These are phyloP conservation scores for Papilio helenus DNA, from an alignment of 1,140 invertebrate species.

Conservation along the genomic window DNA sequence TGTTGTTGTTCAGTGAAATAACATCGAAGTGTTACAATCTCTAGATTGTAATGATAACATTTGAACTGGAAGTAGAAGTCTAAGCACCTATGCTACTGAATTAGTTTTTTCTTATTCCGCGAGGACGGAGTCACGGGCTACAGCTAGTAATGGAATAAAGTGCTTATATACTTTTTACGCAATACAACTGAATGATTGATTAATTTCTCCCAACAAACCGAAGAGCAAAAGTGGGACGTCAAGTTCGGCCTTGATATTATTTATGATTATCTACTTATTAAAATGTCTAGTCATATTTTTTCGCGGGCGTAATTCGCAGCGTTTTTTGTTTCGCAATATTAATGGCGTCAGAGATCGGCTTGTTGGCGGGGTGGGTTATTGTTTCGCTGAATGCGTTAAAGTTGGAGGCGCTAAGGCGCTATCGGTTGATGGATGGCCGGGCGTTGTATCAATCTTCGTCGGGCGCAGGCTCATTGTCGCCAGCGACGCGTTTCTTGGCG, in stretches of 20 bases:
- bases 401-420: conserved; percentile 42
- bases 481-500: conserved; percentile 42
- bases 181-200: neutral
- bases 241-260: conserved; percentile 36
- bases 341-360: conserved; percentile 53
- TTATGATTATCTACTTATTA: conserved; percentile 44
- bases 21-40: no score
- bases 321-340: conserved; percentile 56
- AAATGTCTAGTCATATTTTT: conserved; percentile 48
- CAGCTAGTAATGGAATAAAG: no score
- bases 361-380: conserved; percentile 52
- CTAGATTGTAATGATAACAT: no score
- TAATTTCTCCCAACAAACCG: neutral
- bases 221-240: conserved; percentile 4
- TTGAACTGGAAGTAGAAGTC: no score
- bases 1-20: no score
- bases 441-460: conserved; percentile 60
- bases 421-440: conserved; percentile 53
- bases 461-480: conserved; percentile 48
- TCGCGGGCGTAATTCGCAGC: conserved; percentile 39
- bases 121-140: no score
- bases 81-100: no score
- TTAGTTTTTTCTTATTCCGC: no score
- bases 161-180: neutral
- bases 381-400: conserved; percentile 42